Conservation (phyloP, 2,797 vertebrate species). For the Sebastes minor region DNA sequence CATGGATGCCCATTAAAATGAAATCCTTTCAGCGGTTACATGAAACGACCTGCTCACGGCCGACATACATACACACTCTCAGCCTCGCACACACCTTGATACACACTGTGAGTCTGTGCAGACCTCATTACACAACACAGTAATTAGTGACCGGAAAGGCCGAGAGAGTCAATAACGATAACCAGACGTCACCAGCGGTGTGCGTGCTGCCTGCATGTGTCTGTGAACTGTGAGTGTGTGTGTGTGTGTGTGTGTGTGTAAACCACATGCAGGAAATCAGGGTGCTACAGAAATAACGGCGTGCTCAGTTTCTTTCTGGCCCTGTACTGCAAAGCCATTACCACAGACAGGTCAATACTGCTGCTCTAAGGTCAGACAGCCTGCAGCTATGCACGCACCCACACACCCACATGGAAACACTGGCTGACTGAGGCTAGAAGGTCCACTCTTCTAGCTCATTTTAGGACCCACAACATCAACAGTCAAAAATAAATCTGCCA, state of each 20-base stretch:
- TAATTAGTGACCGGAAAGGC: conserved; percentile 57
- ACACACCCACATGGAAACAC: background rate
- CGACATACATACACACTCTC: background rate
- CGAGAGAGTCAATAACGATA: conserved; percentile 45
- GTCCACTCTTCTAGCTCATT: background rate
- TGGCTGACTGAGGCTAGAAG: background rate
- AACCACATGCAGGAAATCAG: conserved; percentile 36
- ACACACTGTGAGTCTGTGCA: conserved; percentile 22
- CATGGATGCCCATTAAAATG: conserved; percentile 31
- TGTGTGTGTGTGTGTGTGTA: background rate
- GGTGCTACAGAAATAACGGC: conserved; percentile 20
- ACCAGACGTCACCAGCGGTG: conserved; percentile 36
- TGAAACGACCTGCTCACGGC: conserved; percentile 8
- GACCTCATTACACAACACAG: conserved; percentile 46
- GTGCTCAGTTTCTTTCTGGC: conserved; percentile 7
- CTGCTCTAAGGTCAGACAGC: background rate
- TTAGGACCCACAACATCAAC: background rate
- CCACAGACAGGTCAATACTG: conserved; percentile 5
- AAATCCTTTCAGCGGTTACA: conserved; percentile 21
- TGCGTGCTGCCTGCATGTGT: background rate
- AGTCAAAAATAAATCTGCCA: background rate
- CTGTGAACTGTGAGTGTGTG: background rate
- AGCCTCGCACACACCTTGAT: conserved; percentile 7
- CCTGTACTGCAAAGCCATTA: conserved; percentile 8
- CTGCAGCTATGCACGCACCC: background rate